phyloP scores from a whole-genome alignment of 1,140 invertebrate species.

The Andricus grossulariae region DNA sequence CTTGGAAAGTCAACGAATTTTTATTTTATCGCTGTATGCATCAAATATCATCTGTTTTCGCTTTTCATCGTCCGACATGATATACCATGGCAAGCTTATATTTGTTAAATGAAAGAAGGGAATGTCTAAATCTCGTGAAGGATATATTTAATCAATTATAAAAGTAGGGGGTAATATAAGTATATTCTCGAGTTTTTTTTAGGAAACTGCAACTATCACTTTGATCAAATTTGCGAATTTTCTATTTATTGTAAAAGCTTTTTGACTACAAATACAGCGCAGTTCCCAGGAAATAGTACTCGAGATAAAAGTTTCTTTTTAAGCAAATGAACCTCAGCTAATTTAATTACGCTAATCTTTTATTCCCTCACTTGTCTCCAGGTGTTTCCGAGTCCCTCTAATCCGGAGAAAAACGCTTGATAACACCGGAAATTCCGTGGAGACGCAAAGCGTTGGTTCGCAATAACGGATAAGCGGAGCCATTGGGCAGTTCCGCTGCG shows the following conservation, averaged over 20 bases:
- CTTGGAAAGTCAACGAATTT: neutral
- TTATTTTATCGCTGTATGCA: neutral
- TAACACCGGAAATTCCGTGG: conserved; percentile 48
- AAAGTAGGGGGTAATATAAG: no score
- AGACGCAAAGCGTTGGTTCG: conserved; percentile 54
- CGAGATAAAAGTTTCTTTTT: neutral
- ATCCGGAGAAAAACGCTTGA: conserved; percentile 51
- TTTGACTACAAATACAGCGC: no score
- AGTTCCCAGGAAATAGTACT: neutral
- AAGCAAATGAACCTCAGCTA: neutral
- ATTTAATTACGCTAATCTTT: neutral
- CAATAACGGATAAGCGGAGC: conserved; percentile 74
- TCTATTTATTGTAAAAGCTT: no score
- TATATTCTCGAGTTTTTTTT: no score
- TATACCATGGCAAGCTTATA: no score
- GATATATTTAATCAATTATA: no score
- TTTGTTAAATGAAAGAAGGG: no score
- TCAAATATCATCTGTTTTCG: neutral
- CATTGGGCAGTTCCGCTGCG: conserved; percentile 66
- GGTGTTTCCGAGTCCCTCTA: conserved; percentile 38
- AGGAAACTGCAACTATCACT: no score
- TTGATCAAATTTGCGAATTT: no score
- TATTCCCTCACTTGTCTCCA: conserved; percentile 7
- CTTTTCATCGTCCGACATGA: neutral
- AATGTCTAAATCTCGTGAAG: no score